Evolutionary conservation across 2,888 invertebrate species (phyloP), one percentile per base, ranked within the genome.

Genomic region (Atrina japonica): DNA sequence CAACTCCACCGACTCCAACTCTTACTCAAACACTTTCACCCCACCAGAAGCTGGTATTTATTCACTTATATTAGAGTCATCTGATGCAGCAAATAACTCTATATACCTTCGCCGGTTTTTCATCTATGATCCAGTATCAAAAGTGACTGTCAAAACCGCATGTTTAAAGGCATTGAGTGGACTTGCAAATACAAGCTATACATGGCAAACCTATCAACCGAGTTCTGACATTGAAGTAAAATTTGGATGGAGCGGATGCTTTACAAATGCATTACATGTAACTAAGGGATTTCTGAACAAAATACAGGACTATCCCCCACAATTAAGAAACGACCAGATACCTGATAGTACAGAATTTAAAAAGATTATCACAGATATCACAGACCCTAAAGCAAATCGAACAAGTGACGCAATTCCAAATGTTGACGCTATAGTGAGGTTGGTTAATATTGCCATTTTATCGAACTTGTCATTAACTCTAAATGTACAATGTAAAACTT

Each of bases 21-120:
- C 35, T 35, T 35, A 29, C 5, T 41, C 47, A 6, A 25, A 16
- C 9, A 14, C 58, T 0, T 80, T 72, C 65, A 75, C 43, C 3
- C 75, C 78, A 2, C 16, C 56, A 1, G 71, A 70, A 23, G 73
- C 77, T 0, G 83, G 83, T 2, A 64, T 80, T 56, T 83, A 80
- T 53, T 77, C 82, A 21, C 56, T 79, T 7, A 69, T 83, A 9
- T 58, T 84, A 35, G 77, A 81, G 41, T 72, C 70, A 0, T 27
- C 70, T 1, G 84, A 84, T 50, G 67, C 49, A 9, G 77, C 84
- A 35, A 84, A 84, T 67, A 84, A 84, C 66, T 80, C 82, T 9
- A 67, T 58, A 30, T 74, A 73, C 35, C 58, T 63, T n/a, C 55
- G 82, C n/a, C 66, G 80, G 9, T 59, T 81, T 41, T 73, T 69